Conservation (phyloP, 1,140 invertebrate genomes). For the Chironomus tepperi region DNA sequence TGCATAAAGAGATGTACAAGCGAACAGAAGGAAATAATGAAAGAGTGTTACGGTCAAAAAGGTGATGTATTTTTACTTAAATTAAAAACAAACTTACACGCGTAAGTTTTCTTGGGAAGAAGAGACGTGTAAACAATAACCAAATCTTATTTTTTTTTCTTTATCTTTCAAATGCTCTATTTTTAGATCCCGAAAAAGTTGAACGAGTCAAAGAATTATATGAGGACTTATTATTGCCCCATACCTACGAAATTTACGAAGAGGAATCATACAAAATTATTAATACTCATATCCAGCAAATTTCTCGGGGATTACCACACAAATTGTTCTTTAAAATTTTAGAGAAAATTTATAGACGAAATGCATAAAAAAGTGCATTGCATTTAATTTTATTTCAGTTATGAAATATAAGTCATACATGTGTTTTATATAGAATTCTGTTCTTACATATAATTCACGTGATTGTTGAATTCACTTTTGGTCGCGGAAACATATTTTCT, state of each 20-base stretch:
- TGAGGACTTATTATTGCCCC: conserved; percentile 64
- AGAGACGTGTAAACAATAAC: background rate
- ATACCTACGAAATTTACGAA: conserved; percentile 74
- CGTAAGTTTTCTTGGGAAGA: background rate
- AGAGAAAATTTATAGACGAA: conserved; percentile 67
- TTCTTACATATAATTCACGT: too few relatives aligned
- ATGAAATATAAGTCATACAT: too few relatives aligned
- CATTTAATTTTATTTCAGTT: background rate
- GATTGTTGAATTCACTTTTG: too few relatives aligned
- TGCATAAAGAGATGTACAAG: conserved; percentile 44
- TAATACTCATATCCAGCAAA: conserved; percentile 74
- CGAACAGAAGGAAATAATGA: conserved; percentile 64
- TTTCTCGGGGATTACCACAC: conserved; percentile 72
- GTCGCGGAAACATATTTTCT: too few relatives aligned
- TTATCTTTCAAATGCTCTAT: background rate
- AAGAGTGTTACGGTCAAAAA: conserved; percentile 69
- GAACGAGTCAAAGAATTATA: conserved; percentile 69
- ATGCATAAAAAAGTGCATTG: conserved; percentile 39
- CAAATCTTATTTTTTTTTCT: background rate
- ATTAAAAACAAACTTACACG: background rate
- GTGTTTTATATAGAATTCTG: too few relatives aligned
- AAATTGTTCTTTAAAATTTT: conserved; percentile 74
- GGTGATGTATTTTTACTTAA: conserved; percentile 28
- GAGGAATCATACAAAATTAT: conserved; percentile 76
- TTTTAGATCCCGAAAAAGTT: conserved; percentile 54